Evolutionary conservation across 2,888 invertebrate genomes (phyloP), one percentile per base, ranked within the genome.

Genomic region (Hypselothyrea guttata): DNA sequence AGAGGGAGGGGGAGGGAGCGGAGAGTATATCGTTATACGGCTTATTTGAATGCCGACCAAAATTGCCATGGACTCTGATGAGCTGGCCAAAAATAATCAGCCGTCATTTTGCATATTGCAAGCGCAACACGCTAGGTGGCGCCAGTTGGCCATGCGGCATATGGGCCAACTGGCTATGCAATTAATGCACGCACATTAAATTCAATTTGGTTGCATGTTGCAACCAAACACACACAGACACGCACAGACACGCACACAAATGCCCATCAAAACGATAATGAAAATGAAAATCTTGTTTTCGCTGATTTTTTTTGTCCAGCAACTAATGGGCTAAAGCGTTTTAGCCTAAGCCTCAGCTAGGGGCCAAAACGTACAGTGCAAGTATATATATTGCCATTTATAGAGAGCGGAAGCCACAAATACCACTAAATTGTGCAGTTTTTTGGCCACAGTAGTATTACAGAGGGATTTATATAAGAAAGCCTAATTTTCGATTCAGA

Each of bases 101-200:
- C 42, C 41, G 37, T 74, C 63, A 64, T 69, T 54, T 69, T 56
- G 70, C 55, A 71, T 71, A 69, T 59, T 70, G 73, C 58, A 60
- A 53, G 49, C 12, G 22, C 48, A 12, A 34, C 12, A 44, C 48
- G 35, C 11, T 58, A 40, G 51, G 13, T 9, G 28, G 27, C 12
- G 27, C 66, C 22, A 51, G n/a, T 18, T 9, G 31, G 38, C 9
- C 28, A 11, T 28, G 38, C 16, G 13, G 28, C 12, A 34, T 28
- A 11, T 13, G 22, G 12, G n/a, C 11, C 22, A 22, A 22, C 2
- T 13, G 38, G 31, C 38, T 37, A 40, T 54, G 70, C 66, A 75
- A 82, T 75, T 75, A 82, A 75, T 76, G 66, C 42, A 38, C 46
- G 52, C 46, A 59, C 83, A 78, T 82, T 76, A 71, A 71, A 76